Percentiles rank a stretch among this genome's conserved stretches.
Evolutionary conservation across 2,888 invertebrate species (phyloP).

Genomic region (Cheilosia variabilis): DNA sequence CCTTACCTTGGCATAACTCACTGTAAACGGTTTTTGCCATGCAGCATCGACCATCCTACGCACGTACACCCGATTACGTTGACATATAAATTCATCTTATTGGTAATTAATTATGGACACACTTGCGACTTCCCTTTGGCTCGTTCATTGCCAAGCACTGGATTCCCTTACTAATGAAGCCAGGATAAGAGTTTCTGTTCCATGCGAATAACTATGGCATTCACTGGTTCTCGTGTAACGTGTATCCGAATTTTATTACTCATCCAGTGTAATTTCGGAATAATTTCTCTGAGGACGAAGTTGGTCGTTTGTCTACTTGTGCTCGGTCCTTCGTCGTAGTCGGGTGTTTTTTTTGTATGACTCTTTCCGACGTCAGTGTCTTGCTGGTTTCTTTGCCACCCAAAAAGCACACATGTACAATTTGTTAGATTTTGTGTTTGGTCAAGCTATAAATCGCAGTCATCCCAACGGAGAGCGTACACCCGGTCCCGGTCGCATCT

Average conservation of each 20-base stretch:
- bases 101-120: conserved; percentile 62
- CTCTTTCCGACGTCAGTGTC: neutral
- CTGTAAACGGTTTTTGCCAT: neutral
- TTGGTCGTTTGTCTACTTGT: conserved; percentile 26
- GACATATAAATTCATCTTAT: conserved; percentile 55
- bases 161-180: conserved; percentile 46
- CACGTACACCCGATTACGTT: conserved; percentile 25
- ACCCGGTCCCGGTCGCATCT: conserved; percentile 17
- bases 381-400: conserved; percentile 17
- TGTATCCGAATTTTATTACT: conserved; percentile 61
- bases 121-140: conserved; percentile 18
- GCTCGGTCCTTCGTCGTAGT: neutral
- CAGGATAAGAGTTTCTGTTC: conserved; percentile 14
- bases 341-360: neutral
- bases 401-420: conserved; percentile 25
- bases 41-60: neutral
- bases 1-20: conserved; percentile 3
- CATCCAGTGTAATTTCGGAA: conserved; percentile 54
- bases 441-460: conserved; percentile 72
- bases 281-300: conserved; percentile 70
- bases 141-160: neutral
- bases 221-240: conserved; percentile 29
- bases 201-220: conserved; percentile 33
- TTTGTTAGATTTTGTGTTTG: conserved; percentile 72
- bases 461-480: conserved; percentile 56